A percentile compares a stretch with the other conserved stretches of the same genome.
These are phyloP conservation scores for Orientallactaga bullata DNA, from an alignment of 2,113 vertebrate genomes.

Conservation along the genomic window DNA sequence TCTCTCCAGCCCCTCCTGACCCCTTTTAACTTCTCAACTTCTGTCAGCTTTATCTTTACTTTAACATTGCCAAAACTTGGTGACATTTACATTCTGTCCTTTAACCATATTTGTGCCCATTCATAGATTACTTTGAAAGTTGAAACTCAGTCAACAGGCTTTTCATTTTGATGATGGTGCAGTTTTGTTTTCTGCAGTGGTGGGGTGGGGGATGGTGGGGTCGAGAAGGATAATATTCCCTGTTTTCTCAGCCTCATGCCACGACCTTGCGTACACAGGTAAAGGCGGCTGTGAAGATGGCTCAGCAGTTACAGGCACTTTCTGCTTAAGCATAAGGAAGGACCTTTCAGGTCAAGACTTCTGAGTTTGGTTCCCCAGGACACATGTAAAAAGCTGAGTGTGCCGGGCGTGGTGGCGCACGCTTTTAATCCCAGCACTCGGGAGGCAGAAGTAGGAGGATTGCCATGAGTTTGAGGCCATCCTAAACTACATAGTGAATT, in stretches of 20 bases:
- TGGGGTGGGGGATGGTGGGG: not conserved
- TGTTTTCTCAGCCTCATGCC: not conserved
- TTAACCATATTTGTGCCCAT: not conserved
- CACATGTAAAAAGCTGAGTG: no score
- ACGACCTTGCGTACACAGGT: not conserved
- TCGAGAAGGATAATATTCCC: not conserved
- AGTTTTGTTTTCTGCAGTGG: not conserved
- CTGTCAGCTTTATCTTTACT: not conserved
- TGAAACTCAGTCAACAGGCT: constrained; percentile 44
- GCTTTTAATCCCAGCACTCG: no score
- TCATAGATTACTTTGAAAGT: not conserved
- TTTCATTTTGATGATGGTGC: not conserved
- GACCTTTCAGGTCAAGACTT: no score
- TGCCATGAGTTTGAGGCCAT: no score
- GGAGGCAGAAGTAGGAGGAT: no score
- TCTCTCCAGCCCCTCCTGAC: no score
- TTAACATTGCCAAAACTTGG: not conserved
- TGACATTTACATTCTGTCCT: constrained; percentile 6
- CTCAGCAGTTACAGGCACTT: no score
- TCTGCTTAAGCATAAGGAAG: no score
- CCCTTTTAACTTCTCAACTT: not conserved
- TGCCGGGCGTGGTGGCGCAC: no score
- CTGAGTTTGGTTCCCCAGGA: no score
- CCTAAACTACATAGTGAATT: no score
- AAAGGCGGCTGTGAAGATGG: not conserved